Conservation (phyloP, 2,797 vertebrate genomes). For the Sparidentex hasta region DNA sequence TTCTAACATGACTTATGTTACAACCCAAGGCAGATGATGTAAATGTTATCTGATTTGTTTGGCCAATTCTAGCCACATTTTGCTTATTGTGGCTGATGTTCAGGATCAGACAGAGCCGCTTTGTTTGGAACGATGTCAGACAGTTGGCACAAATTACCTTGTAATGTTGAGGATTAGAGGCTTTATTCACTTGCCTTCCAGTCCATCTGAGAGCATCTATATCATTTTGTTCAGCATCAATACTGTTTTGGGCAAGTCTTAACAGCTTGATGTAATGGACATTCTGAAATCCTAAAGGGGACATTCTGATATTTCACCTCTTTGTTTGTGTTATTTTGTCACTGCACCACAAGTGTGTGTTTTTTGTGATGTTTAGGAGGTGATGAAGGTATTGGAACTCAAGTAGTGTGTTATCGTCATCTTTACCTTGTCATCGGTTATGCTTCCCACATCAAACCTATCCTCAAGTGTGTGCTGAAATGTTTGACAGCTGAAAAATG, state of each 20-base stretch:
- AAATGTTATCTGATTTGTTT: constrained; percentile 6
- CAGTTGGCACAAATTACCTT: constrained; percentile 10
- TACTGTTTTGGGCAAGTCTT: background rate
- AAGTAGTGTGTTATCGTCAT: background rate
- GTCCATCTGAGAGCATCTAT: background rate
- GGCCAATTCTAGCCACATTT: constrained; percentile 10
- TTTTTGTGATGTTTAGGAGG: constrained; percentile 12
- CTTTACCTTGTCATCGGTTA: constrained; percentile 1
- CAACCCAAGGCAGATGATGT: constrained; percentile 7
- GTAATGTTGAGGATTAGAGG: constrained; percentile 11
- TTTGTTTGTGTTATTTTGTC: background rate
- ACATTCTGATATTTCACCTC: background rate
- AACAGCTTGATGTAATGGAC: background rate
- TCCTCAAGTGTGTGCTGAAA: background rate
- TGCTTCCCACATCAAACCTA: background rate
- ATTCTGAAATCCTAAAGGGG: background rate
- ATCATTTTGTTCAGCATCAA: background rate
- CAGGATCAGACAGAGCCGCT: constrained; percentile 7
- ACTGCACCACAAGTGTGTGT: background rate
- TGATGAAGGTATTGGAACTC: background rate
- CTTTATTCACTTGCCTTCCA: background rate
- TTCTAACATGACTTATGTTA: constrained; percentile 8
- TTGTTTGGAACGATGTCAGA: constrained; percentile 4
- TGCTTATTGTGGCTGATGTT: constrained; percentile 10
- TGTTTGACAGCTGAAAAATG: background rate